These are phyloP conservation scores for Gallinago solitaria DNA, from an alignment of 2,797 vertebrate species.

Conservation along the genomic window DNA sequence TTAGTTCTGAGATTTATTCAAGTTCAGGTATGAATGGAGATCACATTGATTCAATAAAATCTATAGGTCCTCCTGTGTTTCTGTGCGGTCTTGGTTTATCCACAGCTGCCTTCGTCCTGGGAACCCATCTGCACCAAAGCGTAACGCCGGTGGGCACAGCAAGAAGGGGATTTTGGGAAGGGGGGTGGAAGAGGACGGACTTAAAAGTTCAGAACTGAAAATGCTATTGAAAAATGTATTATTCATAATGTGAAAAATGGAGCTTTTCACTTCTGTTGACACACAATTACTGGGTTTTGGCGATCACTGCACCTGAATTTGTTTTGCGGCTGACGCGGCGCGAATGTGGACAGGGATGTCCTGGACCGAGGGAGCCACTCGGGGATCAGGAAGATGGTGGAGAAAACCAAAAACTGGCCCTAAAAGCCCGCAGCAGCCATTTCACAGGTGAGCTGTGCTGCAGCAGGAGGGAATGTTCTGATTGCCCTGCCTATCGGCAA, in stretches of 20 bases:
- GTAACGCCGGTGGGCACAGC: background rate
- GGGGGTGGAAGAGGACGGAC: background rate
- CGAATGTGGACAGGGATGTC: constrained; percentile 6
- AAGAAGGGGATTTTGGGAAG: background rate
- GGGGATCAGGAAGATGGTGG: background rate
- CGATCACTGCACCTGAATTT: constrained; percentile 19
- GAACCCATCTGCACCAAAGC: background rate
- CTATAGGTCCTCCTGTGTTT: fast-evolving
- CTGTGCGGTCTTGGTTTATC: background rate
- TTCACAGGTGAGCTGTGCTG: constrained; percentile 34
- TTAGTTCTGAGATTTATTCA: background rate
- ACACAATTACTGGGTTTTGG: constrained; percentile 10
- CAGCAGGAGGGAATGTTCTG: background rate
- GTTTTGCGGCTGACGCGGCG: constrained; percentile 6
- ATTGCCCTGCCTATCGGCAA: background rate
- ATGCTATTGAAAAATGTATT: constrained; percentile 30
- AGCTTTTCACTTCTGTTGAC: constrained; percentile 17
- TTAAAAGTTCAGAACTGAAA: background rate
- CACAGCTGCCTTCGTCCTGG: background rate
- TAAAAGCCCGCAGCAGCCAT: background rate
- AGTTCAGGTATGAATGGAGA: background rate
- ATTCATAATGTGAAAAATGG: constrained; percentile 20
- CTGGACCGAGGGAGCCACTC: constrained; percentile 31
- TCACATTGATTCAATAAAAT: too few species aligned
- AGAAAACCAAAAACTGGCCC: constrained; percentile 8